Base-by-base conservation (phyloP, 30 jellyfish, hydroid and myxozoan species). In the Sanderia malayensis region DNA sequence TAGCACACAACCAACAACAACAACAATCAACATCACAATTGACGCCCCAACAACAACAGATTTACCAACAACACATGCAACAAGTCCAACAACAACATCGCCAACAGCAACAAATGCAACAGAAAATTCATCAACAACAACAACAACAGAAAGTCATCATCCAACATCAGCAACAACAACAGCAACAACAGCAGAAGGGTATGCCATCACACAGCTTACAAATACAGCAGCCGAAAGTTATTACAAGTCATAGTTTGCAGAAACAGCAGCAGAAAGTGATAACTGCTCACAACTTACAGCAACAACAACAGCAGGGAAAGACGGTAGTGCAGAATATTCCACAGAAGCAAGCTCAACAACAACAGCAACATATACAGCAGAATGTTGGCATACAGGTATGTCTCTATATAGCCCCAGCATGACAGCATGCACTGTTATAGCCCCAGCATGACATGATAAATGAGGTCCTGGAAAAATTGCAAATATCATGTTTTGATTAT, bases 341-440 rank as follows among this genome's bases (percentile, higher is more conserved):
- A 24, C 72, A 60, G 52, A 10, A 30, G 26, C 82, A 70, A 70
- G 65, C 31, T 44, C 80, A 68, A 68, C 70, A 33, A 2, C 81
- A 45, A n/a, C 82, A 70, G 37, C 85, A 73, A 41, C 61, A 31
- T 66, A n/a, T 73, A 4, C 88, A 76, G 73, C 89, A 78, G 46
- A 64, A 61, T 31, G 21, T 82, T 45, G 82, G 89, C n/a, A 65
- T 78, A 11, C 89, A 78, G 81, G 89, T 78, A 10, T 4, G 52
- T 13, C n/a, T n/a, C n/a, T n/a, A n/a, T n/a, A n/a, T n/a, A n/a
- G n/a, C n/a, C n/a, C n/a, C n/a, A n/a, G n/a, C n/a, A n/a, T n/a
- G n/a, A n/a, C n/a, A n/a, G n/a, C n/a, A n/a, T n/a, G n/a, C n/a
- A n/a, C n/a, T n/a, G n/a, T n/a, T n/a, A n/a, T n/a, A n/a, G n/a